Conservation (phyloP, 2,888 invertebrate genomes). For the Ctenicera cuprea region DNA sequence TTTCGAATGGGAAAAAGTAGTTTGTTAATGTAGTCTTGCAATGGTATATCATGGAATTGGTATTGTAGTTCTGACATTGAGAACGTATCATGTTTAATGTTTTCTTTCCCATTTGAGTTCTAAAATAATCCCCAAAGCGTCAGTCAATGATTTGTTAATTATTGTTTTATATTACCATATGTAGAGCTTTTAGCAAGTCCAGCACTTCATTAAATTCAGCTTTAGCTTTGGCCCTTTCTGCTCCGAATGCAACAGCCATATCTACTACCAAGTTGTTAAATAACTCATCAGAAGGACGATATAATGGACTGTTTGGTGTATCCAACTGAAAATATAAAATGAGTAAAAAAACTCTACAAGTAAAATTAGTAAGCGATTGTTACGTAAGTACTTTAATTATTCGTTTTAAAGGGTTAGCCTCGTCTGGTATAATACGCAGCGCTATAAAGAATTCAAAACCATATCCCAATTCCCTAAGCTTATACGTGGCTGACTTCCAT, state of each 20-base stretch:
- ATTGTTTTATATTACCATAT: constrained; percentile 61
- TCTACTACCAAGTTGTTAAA: constrained; percentile 63
- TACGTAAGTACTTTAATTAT: constrained; percentile 67
- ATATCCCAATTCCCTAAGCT: constrained; percentile 66
- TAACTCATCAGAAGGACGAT: neutral
- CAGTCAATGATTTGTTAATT: neutral
- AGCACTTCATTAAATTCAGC: constrained; percentile 65
- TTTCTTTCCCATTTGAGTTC: constrained; percentile 31
- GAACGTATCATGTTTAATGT: constrained; percentile 63
- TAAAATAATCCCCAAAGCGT: constrained; percentile 3
- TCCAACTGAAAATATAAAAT: constrained; percentile 31
- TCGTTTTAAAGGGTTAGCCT: constrained; percentile 61
- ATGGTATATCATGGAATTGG: constrained; percentile 69
- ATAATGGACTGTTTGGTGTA: neutral
- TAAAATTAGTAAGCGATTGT: constrained; percentile 19
- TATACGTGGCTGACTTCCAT: constrained; percentile 66
- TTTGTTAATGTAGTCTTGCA: constrained; percentile 66
- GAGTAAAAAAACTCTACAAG: constrained; percentile 27
- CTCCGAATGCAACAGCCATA: constrained; percentile 65
- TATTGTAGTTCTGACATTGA: constrained; percentile 73
- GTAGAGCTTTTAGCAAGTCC: constrained; percentile 64
- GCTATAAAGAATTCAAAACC: constrained; percentile 67
- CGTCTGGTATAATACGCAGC: constrained; percentile 62
- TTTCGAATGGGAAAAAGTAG: constrained; percentile 61
- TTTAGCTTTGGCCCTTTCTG: constrained; percentile 60